Conservation (phyloP, 2,113 vertebrate species). For the Ibidorhyncha struthersii region DNA sequence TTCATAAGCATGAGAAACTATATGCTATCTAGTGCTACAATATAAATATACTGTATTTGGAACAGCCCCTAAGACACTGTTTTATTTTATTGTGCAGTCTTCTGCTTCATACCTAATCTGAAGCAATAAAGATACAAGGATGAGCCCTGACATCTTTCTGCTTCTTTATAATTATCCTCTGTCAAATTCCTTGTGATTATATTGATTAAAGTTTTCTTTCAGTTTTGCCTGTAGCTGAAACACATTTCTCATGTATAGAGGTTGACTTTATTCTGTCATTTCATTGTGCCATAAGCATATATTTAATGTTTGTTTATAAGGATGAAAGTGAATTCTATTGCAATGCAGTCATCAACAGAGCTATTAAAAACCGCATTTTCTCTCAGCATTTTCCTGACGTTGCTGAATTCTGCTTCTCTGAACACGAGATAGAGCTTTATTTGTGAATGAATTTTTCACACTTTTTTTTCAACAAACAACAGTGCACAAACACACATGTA, state of each 20-base stretch:
- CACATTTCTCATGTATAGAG: not conserved
- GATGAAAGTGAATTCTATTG: conserved; percentile 38
- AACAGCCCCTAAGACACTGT: not conserved
- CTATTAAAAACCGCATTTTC: not conserved
- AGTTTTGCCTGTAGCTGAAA: not conserved
- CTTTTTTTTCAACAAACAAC: not conserved
- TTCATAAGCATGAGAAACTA: not conserved
- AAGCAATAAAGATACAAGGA: not conserved
- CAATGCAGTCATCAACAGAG: not conserved
- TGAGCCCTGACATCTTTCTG: not conserved
- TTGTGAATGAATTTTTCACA: not conserved
- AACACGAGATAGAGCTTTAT: not conserved
- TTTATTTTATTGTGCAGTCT: not conserved
- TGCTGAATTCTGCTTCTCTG: not conserved
- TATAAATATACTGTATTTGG: not conserved
- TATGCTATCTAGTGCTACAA: not conserved
- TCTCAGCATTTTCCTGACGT: not conserved
- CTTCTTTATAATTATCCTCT: not conserved
- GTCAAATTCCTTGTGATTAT: not conserved
- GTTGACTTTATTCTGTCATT: conserved; percentile 32
- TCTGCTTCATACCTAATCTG: not conserved
- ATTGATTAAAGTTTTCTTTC: conserved; percentile 12
- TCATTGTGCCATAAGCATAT: not conserved
- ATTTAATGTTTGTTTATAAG: conserved; percentile 16
- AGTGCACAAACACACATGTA: not conserved